Base-by-base conservation (phyloP, 2,113 vertebrate species). In the Oryzias melastigma region DNA sequence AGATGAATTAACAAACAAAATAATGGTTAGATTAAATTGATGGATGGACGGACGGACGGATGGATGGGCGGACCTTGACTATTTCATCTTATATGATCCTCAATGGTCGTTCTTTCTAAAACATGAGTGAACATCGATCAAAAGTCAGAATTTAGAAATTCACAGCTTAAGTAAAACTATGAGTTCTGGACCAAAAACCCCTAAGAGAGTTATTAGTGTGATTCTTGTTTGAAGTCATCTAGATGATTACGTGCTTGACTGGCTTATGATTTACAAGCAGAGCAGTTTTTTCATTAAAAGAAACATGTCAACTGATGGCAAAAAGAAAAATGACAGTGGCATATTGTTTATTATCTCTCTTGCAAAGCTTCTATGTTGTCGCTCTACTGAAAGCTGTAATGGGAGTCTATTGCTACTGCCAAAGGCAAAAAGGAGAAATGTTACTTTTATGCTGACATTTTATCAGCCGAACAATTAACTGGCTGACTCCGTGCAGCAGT, bases 381-480 rank as follows among this genome's bases (percentile, higher is more conserved):
- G 43, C 45, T 51, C 16, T 42, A 49, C 14, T 70, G 52, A 50
- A 72, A 57, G 51, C 25, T 40, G 22, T 51, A 82, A 44, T 58
- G 22, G 72, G 67, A 58, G n/a, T 42, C 56, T 54, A 52, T 15
- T 52, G 50, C 47, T 29, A 13, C 41, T 59, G 73, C 59, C 53
- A 13, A 44, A 24, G 49, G 58, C 35, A 27, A 71, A 52, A 66
- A 66, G 52, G 55, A 68, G 22, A 67, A 46, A 73, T 48, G 19
- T 58, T 61, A 43, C 66, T 14, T 45, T 80, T 19, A 62, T 27
- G 43, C 4, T 68, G 61, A 59, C 22, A 14, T n/a, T 45, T 65
- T 65, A 77, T 80, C 78, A 73, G 62, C 61, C 24, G 17, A 52
- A 59, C 53, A 75, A 73, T 77, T 73, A 81, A 58, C 43, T 55